A percentile compares a stretch with the other conserved stretches of the same genome.
phyloP scores from a whole-genome alignment of 2,113 vertebrate species.

The Amphilophus citrinellus region DNA sequence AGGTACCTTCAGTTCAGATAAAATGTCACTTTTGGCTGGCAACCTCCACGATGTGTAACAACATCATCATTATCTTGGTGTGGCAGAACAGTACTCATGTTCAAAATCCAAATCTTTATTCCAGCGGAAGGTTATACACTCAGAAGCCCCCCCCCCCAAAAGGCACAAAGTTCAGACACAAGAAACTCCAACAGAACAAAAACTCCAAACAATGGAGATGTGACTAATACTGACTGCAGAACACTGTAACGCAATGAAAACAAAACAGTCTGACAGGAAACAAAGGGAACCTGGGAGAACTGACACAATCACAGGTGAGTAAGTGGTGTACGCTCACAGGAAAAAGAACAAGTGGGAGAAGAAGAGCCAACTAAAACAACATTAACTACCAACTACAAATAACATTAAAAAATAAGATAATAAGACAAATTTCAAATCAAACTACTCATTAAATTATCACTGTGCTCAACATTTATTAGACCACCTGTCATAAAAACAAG shows the following conservation, averaged over 20 bases:
- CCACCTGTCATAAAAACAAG: too few relatives aligned
- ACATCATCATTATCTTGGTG: too few relatives aligned
- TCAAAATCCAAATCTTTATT: not conserved
- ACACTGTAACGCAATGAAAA: not conserved
- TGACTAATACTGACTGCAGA: not conserved
- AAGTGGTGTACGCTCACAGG: not conserved
- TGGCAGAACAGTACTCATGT: too few relatives aligned
- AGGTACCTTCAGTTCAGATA: not conserved
- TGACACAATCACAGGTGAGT: not conserved
- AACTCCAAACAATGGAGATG: not conserved
- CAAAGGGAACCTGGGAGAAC: not conserved
- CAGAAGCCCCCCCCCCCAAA: not conserved
- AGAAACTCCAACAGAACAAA: not conserved
- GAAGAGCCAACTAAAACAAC: not conserved
- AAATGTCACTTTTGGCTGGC: not conserved
- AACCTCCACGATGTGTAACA: not conserved
- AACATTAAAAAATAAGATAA: not conserved
- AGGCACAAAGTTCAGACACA: not conserved
- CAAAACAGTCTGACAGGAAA: not conserved
- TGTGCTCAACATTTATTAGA: too few relatives aligned
- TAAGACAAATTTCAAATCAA: too few relatives aligned
- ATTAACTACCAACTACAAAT: too few relatives aligned
- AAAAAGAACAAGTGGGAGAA: not conserved
- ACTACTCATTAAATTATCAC: too few relatives aligned
- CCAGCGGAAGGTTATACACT: not conserved